Evolutionary conservation across 2,888 invertebrate genomes (phyloP).

Genomic region (Rotaria magnacalcarata): DNA sequence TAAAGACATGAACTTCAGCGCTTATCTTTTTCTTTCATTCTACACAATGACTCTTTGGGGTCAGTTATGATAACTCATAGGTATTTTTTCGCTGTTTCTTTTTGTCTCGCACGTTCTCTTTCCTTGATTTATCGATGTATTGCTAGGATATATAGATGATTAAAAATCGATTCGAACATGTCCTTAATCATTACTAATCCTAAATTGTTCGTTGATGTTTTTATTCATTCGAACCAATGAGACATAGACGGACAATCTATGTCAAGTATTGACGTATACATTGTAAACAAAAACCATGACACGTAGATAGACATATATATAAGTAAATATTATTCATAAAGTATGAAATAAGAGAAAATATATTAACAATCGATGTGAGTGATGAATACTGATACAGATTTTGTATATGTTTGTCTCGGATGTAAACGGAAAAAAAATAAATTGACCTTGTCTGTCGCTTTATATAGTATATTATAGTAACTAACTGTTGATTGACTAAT

Average conservation of each 20-base stretch:
- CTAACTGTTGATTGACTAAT: neutral
- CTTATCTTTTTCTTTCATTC: neutral
- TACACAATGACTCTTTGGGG: neutral
- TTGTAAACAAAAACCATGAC: neutral
- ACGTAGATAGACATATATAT: neutral
- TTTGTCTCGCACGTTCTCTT: neutral
- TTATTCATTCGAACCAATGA: neutral
- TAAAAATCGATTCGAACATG: neutral
- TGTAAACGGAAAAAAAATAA: neutral
- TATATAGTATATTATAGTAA: neutral
- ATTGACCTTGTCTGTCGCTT: neutral
- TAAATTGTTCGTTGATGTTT: neutral
- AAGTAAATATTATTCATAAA: neutral
- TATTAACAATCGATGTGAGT: neutral
- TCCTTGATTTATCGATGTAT: neutral
- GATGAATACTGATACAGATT: neutral
- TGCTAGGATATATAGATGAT: neutral
- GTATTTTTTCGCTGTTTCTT: neutral
- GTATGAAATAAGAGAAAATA: conserved; percentile 1
- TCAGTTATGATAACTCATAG: neutral
- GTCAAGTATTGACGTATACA: neutral
- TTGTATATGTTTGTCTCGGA: neutral
- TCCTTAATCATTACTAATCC: neutral
- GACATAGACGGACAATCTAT: neutral
- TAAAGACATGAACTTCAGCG: neutral